Evolutionary conservation across 2,113 vertebrate species (phyloP).

Genomic region (Ctenomys sociabilis): DNA sequence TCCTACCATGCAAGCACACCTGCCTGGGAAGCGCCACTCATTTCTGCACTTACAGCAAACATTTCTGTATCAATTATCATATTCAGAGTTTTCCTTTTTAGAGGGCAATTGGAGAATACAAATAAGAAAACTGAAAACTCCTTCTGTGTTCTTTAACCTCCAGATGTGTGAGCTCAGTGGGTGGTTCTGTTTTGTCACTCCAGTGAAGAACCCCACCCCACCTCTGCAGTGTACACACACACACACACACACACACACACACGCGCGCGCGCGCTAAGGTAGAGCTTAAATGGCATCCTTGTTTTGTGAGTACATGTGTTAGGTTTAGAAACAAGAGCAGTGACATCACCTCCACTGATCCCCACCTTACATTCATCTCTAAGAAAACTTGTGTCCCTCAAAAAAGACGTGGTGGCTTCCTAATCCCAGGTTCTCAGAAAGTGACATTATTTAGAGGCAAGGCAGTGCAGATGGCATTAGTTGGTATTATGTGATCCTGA

Average conservation of each 20-base stretch:
- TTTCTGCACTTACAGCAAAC: not conserved
- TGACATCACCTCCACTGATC: not conserved
- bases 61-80: not conserved
- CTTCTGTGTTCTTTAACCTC: not conserved
- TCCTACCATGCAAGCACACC: not conserved
- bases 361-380: not conserved
- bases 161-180: not conserved
- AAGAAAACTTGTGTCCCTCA: not conserved
- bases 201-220: not conserved
- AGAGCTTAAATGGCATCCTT: not conserved
- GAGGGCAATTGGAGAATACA: not conserved
- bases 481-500: not conserved
- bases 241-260: rapidly evolving
- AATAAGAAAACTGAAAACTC: not conserved
- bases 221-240: not conserved
- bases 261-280: not conserved
- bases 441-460: not conserved
- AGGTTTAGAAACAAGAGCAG: not conserved
- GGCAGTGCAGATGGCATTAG: not conserved
- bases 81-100: not conserved
- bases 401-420: not conserved
- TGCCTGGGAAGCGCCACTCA: not conserved
- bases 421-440: not conserved
- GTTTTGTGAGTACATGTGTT: not conserved
- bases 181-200: no score